These are phyloP conservation scores for Pheosia gnoma DNA, from an alignment of 2,888 invertebrate genomes.

Conservation along the genomic window DNA sequence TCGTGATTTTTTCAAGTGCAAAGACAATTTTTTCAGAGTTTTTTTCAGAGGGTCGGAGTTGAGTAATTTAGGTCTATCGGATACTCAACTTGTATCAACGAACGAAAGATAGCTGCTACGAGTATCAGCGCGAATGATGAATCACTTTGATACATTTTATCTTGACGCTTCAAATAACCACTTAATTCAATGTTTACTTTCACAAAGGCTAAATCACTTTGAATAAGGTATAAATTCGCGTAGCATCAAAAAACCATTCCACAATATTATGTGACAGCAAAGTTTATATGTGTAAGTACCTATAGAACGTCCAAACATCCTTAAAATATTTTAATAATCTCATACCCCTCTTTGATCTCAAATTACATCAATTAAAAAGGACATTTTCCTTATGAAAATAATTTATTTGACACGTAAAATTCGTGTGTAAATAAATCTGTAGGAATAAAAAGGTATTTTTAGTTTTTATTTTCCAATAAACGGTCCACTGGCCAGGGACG, in stretches of 20 bases:
- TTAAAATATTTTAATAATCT: too few relatives aligned
- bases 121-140: not conserved
- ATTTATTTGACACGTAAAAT: not conserved
- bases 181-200: too few relatives aligned
- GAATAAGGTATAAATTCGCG: too few relatives aligned
- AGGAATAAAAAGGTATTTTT: not conserved
- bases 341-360: too few relatives aligned
- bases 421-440: not conserved
- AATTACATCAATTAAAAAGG: too few relatives aligned
- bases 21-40: too few relatives aligned
- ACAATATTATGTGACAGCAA: too few relatives aligned
- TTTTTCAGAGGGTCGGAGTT: not conserved
- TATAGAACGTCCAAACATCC: too few relatives aligned
- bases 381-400: too few relatives aligned
- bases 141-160: not conserved
- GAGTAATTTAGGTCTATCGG: not conserved
- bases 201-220: too few relatives aligned
- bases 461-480: not conserved
- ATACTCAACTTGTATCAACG: not conserved
- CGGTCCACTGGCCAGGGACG: slow-evolving; percentile 12
- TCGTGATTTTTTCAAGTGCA: slow-evolving; percentile 17
- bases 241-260: too few relatives aligned
- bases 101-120: not conserved
- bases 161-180: not conserved
- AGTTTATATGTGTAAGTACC: too few relatives aligned